Base-by-base conservation (phyloP, 2,888 invertebrate species). In the Hypercompe scribonia region DNA sequence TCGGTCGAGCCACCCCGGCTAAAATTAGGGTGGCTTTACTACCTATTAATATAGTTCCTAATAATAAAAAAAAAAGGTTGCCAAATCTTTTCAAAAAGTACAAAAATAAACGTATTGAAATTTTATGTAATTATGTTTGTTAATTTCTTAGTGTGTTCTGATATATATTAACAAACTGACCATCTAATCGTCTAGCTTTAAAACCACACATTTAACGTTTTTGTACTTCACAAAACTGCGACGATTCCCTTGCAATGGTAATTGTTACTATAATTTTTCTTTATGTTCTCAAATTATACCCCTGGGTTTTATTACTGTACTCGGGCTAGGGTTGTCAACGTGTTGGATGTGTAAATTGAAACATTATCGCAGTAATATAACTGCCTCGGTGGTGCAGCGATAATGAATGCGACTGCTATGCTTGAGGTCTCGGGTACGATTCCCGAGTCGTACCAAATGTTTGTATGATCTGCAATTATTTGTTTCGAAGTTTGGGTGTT, bases 231-330 rank as follows among this genome's bases (percentile, higher is more conserved):
- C 87, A 88, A 87, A 86, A 83, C 87, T 77, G 84, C 72, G 69
- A 83, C 82, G 81, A 81, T 87, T 89, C 84, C 84, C 67, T 80
- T 83, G 83, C 74, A 63, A 70, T 54, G 77, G 84, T 88, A 89
- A 90, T 89, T 89, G 87, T 86, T 81, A 81, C 82, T 81, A 87
- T 88, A 87, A 89, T 90, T 87, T 88, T 89, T 87, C 87, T 90
- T 91, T 90, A 91, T 87, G 89, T 85, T 82, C 68, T 85, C 87
- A 91, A 92, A 93, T 92, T 92, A 91, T 86, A 90, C 76, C 73
- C 65, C 66, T 33, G 73, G 61, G 68, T 2, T 68, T 83, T 77
- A 82, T 79, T 81, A 71, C 76, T 50, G n/a, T 24, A 50, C 31
- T 74, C 18, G 31, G 15, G 13, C 33, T 50, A 70, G 65, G 80